Evolutionary conservation across 1,140 invertebrate species (phyloP).

Genomic region (Nautilus pompilius): DNA sequence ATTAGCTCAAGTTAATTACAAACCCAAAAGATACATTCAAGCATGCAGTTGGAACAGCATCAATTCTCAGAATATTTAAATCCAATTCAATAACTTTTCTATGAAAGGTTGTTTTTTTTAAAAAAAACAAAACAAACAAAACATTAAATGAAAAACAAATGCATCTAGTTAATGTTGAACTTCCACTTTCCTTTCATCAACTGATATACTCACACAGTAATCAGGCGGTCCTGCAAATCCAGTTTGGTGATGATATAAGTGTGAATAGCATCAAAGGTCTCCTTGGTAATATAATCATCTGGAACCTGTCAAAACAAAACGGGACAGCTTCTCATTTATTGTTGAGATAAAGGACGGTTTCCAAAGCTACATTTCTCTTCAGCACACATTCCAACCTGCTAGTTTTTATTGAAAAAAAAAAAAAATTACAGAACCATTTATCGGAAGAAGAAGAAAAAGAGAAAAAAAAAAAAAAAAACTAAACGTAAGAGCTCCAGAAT

Average conservation of each 20-base stretch:
- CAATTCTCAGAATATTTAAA: background rate
- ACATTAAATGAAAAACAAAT: background rate
- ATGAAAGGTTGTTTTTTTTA: background rate
- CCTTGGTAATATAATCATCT: conserved; percentile 83
- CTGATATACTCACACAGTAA: conserved; percentile 76
- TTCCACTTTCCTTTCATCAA: background rate
- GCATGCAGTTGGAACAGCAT: background rate
- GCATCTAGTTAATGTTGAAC: background rate
- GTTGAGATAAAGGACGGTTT: no score
- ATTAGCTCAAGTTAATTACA: no score
- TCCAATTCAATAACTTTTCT: background rate
- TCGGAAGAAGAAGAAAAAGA: conserved; percentile 5
- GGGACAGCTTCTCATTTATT: background rate
- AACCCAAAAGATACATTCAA: no score
- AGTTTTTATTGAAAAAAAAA: background rate
- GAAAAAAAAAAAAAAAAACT: conserved; percentile 6
- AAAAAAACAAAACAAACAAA: background rate
- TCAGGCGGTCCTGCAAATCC: conserved; percentile 80
- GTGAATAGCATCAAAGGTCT: conserved; percentile 86
- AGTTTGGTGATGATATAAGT: conserved; percentile 94
- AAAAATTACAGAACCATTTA: conserved; percentile 4
- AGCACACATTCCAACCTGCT: background rate
- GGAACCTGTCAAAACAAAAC: conserved; percentile 43
- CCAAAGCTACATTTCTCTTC: background rate
- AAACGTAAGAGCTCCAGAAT: conserved; percentile 7